A percentile compares a stretch with the other conserved stretches of the same genome.
phyloP scores from a whole-genome alignment of 2,888 invertebrate genomes.

The Anorthoa munda region DNA sequence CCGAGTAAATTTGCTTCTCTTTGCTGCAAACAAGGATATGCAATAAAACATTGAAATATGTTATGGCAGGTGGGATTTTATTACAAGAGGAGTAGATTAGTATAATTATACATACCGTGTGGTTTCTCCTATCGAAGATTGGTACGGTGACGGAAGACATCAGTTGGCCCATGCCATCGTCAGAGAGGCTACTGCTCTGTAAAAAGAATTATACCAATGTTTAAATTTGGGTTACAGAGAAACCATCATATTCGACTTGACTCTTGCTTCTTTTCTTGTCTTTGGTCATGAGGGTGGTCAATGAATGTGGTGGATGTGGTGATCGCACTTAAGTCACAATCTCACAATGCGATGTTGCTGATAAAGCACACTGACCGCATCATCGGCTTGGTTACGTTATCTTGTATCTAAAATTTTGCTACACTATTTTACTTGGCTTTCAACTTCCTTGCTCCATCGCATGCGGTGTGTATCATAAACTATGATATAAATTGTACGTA shows the following conservation, averaged over 20 bases:
- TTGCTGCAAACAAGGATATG: constrained; percentile 87
- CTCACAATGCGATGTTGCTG: too few relatives aligned
- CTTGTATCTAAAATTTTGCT: not conserved
- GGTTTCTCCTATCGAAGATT: constrained; percentile 98
- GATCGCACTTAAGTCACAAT: too few relatives aligned
- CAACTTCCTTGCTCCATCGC: not conserved
- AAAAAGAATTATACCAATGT: constrained; percentile 32
- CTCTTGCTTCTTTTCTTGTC: too few relatives aligned
- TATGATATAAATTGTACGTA: constrained; percentile 78
- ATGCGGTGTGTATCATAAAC: not conserved
- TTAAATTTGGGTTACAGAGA: not conserved
- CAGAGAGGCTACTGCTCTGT: constrained; percentile 93
- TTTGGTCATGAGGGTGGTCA: too few relatives aligned
- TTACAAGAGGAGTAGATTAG: not conserved
- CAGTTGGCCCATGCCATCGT: constrained; percentile 94
- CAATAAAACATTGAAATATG: not conserved
- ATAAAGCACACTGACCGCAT: not conserved
- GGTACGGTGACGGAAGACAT: constrained; percentile 98
- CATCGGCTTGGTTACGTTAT: not conserved
- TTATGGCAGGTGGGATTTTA: not conserved
- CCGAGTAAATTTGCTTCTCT: constrained; percentile 98
- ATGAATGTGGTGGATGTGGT: too few relatives aligned
- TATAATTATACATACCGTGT: constrained; percentile 91
- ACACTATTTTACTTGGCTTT: not conserved
- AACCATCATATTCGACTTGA: not conserved